These are phyloP conservation scores for Boleophthalmus pectinirostris DNA, from an alignment of 2,113 vertebrate genomes.

Conservation along the genomic window DNA sequence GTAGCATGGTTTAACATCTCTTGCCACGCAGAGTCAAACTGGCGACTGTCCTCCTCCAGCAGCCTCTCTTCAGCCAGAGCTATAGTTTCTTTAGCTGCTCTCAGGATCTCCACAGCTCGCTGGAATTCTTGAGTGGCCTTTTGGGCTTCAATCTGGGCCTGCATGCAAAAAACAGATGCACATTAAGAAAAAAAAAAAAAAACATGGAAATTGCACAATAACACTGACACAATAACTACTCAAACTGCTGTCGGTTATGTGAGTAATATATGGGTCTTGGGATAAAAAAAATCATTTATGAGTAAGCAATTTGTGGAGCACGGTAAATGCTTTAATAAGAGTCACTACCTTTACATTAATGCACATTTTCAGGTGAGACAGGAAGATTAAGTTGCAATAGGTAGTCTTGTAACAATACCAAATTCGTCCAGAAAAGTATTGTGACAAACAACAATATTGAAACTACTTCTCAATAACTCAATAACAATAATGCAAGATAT, in stretches of 20 bases:
- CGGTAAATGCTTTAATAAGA: no score
- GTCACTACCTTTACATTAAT: no score
- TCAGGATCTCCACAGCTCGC: conserved; percentile 91
- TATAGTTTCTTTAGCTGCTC: conserved; percentile 95
- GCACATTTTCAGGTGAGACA: no score
- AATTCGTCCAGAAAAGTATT: no score
- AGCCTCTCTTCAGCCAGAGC: conserved; percentile 91
- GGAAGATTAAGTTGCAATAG: no score
- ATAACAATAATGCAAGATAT: no score
- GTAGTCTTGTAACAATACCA: no score
- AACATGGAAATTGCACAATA: background rate
- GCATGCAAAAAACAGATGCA: background rate
- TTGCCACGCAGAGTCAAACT: conserved; percentile 98
- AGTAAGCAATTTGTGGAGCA: background rate
- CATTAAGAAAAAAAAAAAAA: background rate
- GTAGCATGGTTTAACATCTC: conserved; percentile 99
- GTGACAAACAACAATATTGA: no score
- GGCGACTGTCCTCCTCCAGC: conserved; percentile 92
- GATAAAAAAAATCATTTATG: background rate
- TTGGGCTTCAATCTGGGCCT: conserved; percentile 95
- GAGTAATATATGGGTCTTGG: background rate
- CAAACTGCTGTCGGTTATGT: background rate
- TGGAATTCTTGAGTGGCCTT: conserved; percentile 96
- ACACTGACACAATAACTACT: background rate
- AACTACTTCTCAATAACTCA: no score